phyloP scores from a whole-genome alignment of 2,888 invertebrate genomes.

The Dynastes grantii region DNA sequence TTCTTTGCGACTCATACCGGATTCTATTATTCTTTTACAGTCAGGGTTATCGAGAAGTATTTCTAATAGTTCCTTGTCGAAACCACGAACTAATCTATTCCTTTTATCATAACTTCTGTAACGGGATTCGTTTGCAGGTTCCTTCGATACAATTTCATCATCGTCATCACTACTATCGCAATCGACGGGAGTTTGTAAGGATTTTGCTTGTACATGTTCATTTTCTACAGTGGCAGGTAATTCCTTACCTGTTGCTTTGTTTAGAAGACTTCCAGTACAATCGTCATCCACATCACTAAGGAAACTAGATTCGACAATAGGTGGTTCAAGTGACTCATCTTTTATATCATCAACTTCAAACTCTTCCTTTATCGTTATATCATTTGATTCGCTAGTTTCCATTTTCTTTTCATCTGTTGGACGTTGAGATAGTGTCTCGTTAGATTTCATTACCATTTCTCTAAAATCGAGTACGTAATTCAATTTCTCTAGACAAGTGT shows the following conservation, averaged over 20 bases:
- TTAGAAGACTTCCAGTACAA: too few species aligned
- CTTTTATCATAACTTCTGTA: neutral
- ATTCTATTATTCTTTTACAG: neutral
- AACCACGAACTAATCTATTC: neutral
- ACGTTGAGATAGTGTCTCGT: neutral
- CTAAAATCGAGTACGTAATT: neutral
- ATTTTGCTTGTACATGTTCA: too few species aligned
- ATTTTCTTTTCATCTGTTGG: neutral
- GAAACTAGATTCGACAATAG: neutral
- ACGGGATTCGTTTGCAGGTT: neutral
- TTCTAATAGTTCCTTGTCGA: neutral
- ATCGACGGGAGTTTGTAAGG: neutral
- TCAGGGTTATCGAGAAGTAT: neutral
- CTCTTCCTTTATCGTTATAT: neutral
- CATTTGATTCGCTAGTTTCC: neutral
- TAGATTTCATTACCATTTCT: neutral
- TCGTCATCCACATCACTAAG: neutral
- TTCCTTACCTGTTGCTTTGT: neutral
- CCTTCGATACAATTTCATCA: neutral
- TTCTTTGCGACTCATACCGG: neutral
- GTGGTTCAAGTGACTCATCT: neutral
- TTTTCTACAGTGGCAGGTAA: neutral
- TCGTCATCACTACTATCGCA: neutral
- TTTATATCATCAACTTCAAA: neutral
- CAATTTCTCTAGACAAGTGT: neutral